Evolutionary conservation across 2,888 invertebrate species (phyloP).

Genomic region (Sylvicola cinctus): DNA sequence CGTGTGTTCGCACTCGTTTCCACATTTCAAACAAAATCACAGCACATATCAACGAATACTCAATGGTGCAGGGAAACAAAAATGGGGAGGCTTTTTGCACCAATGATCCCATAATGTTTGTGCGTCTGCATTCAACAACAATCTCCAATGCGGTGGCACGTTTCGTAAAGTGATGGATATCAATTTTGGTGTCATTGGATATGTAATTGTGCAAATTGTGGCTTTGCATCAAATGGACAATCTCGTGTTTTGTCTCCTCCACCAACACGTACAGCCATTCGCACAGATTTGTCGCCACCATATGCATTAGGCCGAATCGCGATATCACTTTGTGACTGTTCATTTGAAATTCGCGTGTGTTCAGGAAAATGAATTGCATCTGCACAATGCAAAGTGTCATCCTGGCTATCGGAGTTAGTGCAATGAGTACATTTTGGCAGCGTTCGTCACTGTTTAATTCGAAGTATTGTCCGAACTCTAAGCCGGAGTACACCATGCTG

Average conservation of each 20-base stretch:
- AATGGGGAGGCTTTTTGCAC: constrained; percentile 85
- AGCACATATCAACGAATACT: constrained; percentile 90
- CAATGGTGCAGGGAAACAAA: constrained; percentile 83
- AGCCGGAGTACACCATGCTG: constrained; percentile 89
- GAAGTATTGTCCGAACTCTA: constrained; percentile 90
- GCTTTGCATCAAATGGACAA: constrained; percentile 57
- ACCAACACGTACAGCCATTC: constrained; percentile 92
- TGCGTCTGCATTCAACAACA: constrained; percentile 60
- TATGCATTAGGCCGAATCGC: constrained; percentile 93
- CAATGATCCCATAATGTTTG: constrained; percentile 73
- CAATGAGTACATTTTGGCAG: constrained; percentile 78
- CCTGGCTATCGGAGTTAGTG: constrained; percentile 74
- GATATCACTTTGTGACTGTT: constrained; percentile 75
- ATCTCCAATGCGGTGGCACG: constrained; percentile 8
- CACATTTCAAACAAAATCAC: constrained; percentile 95
- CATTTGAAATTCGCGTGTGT: constrained; percentile 77
- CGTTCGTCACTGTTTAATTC: constrained; percentile 76
- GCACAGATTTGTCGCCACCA: constrained; percentile 94
- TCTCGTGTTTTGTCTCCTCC: constrained; percentile 90
- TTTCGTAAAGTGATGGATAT: too few relatives aligned
- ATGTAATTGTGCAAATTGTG: constrained; percentile 72
- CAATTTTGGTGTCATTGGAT: too few relatives aligned
- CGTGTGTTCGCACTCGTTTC: constrained; percentile 46
- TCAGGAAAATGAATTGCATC: constrained; percentile 95
- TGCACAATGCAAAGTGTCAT: constrained; percentile 95